Evolutionary conservation across 2,113 vertebrate species (phyloP).

Genomic region (Nipponia nippon): DNA sequence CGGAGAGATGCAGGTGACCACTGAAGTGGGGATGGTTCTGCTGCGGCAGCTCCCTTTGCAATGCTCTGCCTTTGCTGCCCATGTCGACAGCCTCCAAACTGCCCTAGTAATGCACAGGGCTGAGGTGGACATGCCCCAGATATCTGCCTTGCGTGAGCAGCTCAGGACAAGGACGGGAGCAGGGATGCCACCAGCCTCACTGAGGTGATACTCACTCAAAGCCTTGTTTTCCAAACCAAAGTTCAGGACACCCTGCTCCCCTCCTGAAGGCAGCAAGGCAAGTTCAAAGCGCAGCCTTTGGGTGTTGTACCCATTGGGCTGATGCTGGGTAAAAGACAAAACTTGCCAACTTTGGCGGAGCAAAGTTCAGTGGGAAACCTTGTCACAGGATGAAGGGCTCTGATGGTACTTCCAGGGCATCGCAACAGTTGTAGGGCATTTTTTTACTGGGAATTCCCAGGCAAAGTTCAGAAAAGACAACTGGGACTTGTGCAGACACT

Average conservation of each 20-base stretch:
- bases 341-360: not conserved
- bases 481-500: fast-evolving
- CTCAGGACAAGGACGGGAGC: not conserved
- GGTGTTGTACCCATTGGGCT: not conserved
- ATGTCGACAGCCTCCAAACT: not conserved
- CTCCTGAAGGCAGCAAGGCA: not conserved
- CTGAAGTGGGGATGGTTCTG: fast-evolving
- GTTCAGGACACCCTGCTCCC: not conserved
- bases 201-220: not conserved
- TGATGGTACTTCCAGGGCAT: not conserved
- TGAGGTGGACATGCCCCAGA: not conserved
- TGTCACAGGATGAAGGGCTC: not conserved
- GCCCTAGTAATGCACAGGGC: not conserved
- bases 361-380: not conserved
- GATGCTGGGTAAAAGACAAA: not conserved
- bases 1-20: not conserved
- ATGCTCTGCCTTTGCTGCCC: not conserved
- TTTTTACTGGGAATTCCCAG: not conserved
- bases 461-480: not conserved
- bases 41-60: not conserved
- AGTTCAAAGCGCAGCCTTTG: not conserved
- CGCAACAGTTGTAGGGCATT: not conserved
- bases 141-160: not conserved
- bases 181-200: not conserved
- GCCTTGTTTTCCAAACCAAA: not conserved